Evolutionary conservation across 2,888 invertebrate species (phyloP).

Genomic region (Argyresthia goedartella): DNA sequence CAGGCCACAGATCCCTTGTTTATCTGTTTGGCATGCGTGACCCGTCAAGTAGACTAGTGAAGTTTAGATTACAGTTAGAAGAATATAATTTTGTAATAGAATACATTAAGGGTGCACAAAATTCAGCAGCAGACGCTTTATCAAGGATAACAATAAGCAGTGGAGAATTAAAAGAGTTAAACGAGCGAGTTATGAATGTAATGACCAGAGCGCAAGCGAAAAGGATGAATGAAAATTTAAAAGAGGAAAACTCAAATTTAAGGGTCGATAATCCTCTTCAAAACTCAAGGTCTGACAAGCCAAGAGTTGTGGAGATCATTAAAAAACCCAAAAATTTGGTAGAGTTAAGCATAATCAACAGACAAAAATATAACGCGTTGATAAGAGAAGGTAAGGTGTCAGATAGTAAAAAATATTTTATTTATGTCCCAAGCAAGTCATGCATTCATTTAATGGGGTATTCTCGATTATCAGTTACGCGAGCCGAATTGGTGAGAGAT

Average conservation of each 20-base stretch:
- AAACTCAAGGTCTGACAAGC: not conserved
- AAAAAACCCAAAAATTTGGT: not conserved
- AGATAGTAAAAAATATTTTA: not conserved
- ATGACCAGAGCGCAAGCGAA: not conserved
- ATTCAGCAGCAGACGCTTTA: not conserved
- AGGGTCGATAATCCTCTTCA: not conserved
- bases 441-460: not conserved
- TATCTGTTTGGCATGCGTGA: constrained; percentile 1
- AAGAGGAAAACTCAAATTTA: not conserved
- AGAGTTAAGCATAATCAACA: not conserved
- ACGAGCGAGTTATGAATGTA: not conserved
- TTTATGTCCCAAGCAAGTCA: not conserved
- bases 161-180: not conserved
- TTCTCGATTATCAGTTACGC: not conserved
- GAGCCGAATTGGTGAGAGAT: not conserved
- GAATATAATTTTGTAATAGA: too few species aligned
- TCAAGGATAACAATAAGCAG: not conserved
- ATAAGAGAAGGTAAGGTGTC: not conserved
- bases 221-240: not conserved
- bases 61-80: not conserved
- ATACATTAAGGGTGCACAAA: not conserved
- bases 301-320: constrained; percentile 1
- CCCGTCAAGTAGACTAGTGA: not conserved
- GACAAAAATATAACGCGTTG: not conserved
- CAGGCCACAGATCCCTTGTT: not conserved